Evolutionary conservation across 2,888 invertebrate genomes (phyloP).

Genomic region (Thereva unica): DNA sequence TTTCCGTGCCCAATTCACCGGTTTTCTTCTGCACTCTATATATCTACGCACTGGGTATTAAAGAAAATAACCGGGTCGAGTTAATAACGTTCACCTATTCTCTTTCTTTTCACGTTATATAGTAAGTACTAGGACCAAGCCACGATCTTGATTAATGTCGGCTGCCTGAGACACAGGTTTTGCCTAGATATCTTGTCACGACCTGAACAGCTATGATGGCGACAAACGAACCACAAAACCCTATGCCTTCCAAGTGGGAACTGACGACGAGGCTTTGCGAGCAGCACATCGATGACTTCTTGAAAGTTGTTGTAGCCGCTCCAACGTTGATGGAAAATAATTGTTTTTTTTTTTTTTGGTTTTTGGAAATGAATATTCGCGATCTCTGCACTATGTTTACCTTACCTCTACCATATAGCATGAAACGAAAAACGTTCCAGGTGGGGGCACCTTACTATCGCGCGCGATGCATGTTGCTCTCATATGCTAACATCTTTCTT

Average conservation of each 20-base stretch:
- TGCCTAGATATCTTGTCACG: slow-evolving; percentile 33
- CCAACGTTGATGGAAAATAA: slow-evolving; percentile 7
- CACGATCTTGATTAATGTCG: slow-evolving; percentile 43
- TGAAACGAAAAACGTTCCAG: not conserved
- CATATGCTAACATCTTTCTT: slow-evolving; percentile 23
- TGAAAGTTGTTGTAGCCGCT: slow-evolving; percentile 17
- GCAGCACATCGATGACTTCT: slow-evolving; percentile 25
- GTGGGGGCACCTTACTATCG: slow-evolving; percentile 16
- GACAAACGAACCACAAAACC: slow-evolving; percentile 40
- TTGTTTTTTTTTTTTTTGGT: too few species aligned
- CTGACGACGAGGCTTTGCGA: slow-evolving; percentile 38
- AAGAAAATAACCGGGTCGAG: not conserved
- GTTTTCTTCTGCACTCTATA: too few species aligned
- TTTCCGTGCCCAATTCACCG: too few species aligned
- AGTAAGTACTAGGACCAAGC: slow-evolving; percentile 28
- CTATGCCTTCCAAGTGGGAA: slow-evolving; percentile 46
- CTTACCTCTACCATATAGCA: slow-evolving; percentile 12
- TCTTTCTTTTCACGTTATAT: not conserved
- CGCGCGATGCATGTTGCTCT: not conserved
- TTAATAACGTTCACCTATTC: not conserved
- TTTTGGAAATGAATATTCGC: slow-evolving; percentile 22
- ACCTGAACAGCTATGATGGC: slow-evolving; percentile 21
- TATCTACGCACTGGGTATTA: too few species aligned
- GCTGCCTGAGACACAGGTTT: slow-evolving; percentile 11
- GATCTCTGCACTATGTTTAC: slow-evolving; percentile 9